Base-by-base conservation (phyloP, 2,888 invertebrate genomes). In the Drosophila antonietae region DNA sequence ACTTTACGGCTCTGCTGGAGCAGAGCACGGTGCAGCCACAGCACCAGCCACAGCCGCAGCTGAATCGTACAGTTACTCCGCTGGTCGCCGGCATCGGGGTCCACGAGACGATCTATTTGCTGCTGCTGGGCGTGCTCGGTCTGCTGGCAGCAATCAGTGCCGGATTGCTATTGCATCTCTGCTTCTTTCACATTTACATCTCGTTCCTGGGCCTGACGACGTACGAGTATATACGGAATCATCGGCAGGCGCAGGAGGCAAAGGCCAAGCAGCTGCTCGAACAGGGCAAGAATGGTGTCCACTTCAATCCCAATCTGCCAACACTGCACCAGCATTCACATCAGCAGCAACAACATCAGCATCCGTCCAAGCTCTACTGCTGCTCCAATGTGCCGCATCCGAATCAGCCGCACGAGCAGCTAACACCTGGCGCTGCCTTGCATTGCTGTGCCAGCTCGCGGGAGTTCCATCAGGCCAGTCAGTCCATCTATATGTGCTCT, bases 111-210 rank as follows among this genome's bases (percentile, higher is more conserved):
- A 94, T 94, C 73, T 94, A 95, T 92, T 90, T 95, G 82, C 93
- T 95, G 80, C 93, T 95, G n/a, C 93, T 95, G 28, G 92, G 95
- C 18, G 93, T 95, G 51, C 93, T 96, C 56, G 96, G 96, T 31
- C 92, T 95, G 28, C 93, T 96, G 67, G 96, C 97, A n/a, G 94
- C 96, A 28, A 94, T 96, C 15, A 95, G 96, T 7, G 95, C 96
- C 2, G 95, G 96, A 35, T 94, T 97, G 56, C 94, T 98, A 66
- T 93, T 97, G 73, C 97, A 98, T 93, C 94, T 98, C 60, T 96
- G 96, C 91, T 96, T 96, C 93, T 98, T 98, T 92, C 97, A 98
- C 93, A 95, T 97, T 69, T 97, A 97, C 93, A 97, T 98, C 90
- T 96, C 96, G 4, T 95, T 96, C 81, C 93, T 97, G 85, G 97